Base-by-base conservation (phyloP, 2,113 vertebrate species). In the Colaptes auratus region DNA sequence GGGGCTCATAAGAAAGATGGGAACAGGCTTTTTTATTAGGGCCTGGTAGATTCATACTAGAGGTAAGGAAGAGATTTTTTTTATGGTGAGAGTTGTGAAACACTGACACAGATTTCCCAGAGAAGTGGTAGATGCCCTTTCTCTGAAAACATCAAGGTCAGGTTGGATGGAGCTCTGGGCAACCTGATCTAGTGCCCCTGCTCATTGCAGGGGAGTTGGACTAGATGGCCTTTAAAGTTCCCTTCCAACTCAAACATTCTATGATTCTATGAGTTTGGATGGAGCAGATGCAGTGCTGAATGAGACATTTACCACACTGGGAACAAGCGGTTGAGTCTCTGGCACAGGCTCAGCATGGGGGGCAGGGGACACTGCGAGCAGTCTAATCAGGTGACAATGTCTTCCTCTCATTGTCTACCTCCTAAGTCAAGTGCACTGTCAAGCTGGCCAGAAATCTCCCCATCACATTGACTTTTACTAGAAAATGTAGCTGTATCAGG, bases 251-350 rank as follows among this genome's bases (percentile, higher is more conserved):
- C 53, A 58, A 48, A 72, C 31, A 2, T 64, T 77, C 30, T 33
- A 1, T 63, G 64, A 39, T 64, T 52, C 36, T 56, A 3, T 80
- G 67, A 56, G 15, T 70, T 56, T 13, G 7, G n/a, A 28, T 85
- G 64, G 27, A 69, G 79, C 20, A 65, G 58, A 39, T 48, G 14
- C 19, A 65, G 50, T 17, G 56, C 39, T 65, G 55, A 60, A 25
- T 20, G 33, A 12, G 18, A 71, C 4, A 2, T 2, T 5, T 58
- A 64, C 64, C 17, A 56, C 2, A 2, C 35, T 2, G 4, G 31
- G 25, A 73, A 42, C n/a, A 76, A 48, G 59, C 4, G 8, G 10
- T 23, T 0, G 2, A 65, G 50, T 52, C 55, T 25, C 31, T 83
- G 52, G 23, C 2, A 0, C 17, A 33, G 64, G 42, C n/a, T 69